phyloP scores from a whole-genome alignment of 2,797 vertebrate genomes.

The Syndactyla subalaris region DNA sequence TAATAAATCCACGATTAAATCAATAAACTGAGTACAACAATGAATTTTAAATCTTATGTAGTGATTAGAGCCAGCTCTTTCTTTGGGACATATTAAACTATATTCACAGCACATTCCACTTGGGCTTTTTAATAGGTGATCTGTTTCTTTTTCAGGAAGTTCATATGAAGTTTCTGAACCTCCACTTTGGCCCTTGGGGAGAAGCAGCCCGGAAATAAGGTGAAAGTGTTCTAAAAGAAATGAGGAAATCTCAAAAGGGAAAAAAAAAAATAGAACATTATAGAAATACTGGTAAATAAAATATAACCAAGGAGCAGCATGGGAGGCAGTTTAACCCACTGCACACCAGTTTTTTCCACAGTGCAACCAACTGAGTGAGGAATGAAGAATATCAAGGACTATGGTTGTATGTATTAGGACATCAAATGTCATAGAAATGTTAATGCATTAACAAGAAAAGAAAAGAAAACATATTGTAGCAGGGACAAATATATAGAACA shows the following conservation, averaged over 20 bases:
- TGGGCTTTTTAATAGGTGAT: slow-evolving; percentile 55
- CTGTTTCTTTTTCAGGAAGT: slow-evolving; percentile 72
- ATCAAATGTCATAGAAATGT: not conserved
- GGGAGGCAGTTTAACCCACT: slow-evolving; percentile 35
- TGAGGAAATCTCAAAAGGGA: slow-evolving; percentile 48
- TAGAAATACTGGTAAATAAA: slow-evolving; percentile 59
- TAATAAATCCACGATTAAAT: slow-evolving; percentile 60
- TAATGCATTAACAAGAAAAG: not conserved
- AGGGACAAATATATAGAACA: not conserved
- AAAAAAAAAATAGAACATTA: not conserved
- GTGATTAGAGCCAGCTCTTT: slow-evolving; percentile 52
- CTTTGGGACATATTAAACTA: slow-evolving; percentile 41
- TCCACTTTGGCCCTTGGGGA: slow-evolving; percentile 4
- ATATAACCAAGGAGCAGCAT: slow-evolving; percentile 25
- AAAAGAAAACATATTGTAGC: rapidly evolving
- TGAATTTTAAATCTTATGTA: slow-evolving; percentile 39
- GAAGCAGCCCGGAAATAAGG: slow-evolving; percentile 54
- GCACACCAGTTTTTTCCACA: not conserved
- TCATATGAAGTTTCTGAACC: slow-evolving; percentile 59
- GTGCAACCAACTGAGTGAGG: not conserved
- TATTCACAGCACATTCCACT: slow-evolving; percentile 44
- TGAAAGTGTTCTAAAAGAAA: slow-evolving; percentile 56
- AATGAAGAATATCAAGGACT: not conserved
- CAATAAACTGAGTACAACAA: slow-evolving; percentile 35
- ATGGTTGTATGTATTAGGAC: not conserved